Conservation (phyloP, 1,140 invertebrate genomes). For the Bombyx mandarina region DNA sequence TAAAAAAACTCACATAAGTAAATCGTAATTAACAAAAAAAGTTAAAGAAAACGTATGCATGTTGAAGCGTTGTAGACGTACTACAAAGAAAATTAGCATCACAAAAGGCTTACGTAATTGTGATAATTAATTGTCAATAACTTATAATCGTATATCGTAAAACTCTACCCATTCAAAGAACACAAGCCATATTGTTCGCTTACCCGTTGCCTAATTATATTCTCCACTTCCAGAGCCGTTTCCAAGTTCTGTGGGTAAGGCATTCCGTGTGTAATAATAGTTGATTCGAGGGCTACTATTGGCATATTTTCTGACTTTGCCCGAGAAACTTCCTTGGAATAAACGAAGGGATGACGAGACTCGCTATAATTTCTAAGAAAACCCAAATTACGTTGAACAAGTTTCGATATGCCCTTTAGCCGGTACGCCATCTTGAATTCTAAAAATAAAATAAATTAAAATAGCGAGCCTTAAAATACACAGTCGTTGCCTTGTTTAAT, state of each 20-base stretch:
- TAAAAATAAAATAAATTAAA: slow-evolving; percentile 20
- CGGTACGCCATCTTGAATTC: slow-evolving; percentile 38
- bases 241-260: slow-evolving; percentile 93
- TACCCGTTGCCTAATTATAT: slow-evolving; percentile 80
- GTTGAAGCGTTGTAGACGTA: no score
- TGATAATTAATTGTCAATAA: no score
- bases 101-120: no score
- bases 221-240: slow-evolving; percentile 87
- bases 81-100: no score
- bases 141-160: slow-evolving; percentile 1
- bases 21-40: no score
- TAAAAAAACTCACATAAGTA: no score
- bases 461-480: slow-evolving; percentile 13
- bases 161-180: slow-evolving; percentile 9
- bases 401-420: slow-evolving; percentile 20
- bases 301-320: slow-evolving; percentile 75
- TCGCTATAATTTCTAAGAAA: slow-evolving; percentile 8
- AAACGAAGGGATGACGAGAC: slow-evolving; percentile 28
- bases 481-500: neutral
- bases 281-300: slow-evolving; percentile 95
- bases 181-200: slow-evolving; percentile 15
- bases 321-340: slow-evolving; percentile 71
- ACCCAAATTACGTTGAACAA: slow-evolving; percentile 14
- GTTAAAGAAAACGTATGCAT: no score
- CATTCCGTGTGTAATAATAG: slow-evolving; percentile 99